Percentiles rank a stretch among this genome's conserved stretches.
phyloP scores from a whole-genome alignment of 2,797 vertebrate genomes.

The Phrynocephalus vlangalii region DNA sequence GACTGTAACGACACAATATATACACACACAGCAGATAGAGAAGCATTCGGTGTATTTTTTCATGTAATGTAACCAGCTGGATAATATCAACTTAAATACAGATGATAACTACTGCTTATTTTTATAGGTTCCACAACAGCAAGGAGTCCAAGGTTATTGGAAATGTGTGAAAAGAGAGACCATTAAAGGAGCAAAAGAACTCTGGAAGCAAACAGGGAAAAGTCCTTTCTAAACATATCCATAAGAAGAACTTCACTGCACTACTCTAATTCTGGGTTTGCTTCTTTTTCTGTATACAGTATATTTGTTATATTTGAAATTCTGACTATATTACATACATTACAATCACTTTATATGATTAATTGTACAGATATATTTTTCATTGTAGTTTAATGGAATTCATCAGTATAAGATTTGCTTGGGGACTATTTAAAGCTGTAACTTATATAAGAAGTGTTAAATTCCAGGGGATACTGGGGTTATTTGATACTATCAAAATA shows the following conservation, averaged over 20 bases:
- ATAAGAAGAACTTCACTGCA: slow-evolving; percentile 8
- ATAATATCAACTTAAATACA: slow-evolving; percentile 6
- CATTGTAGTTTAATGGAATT: slow-evolving; percentile 41
- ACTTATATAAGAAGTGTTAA: slow-evolving; percentile 16
- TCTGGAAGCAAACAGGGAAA: slow-evolving; percentile 81
- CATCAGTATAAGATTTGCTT: slow-evolving; percentile 50
- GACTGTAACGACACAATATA: no score
- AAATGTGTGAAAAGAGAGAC: slow-evolving; percentile 96
- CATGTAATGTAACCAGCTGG: background rate
- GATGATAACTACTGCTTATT: slow-evolving; percentile 47
- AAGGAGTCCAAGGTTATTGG: slow-evolving; percentile 90
- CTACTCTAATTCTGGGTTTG: slow-evolving; percentile 37
- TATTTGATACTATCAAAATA: slow-evolving; percentile 37
- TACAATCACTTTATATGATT: slow-evolving; percentile 45
- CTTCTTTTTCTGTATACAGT: slow-evolving; percentile 27
- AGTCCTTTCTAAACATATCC: slow-evolving; percentile 82
- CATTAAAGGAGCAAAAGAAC: slow-evolving; percentile 91
- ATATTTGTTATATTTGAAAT: slow-evolving; percentile 56
- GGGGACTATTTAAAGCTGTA: slow-evolving; percentile 29
- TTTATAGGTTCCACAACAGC: slow-evolving; percentile 87
- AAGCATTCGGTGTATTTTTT: background rate
- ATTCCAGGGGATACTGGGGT: slow-evolving; percentile 39
- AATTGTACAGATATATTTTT: slow-evolving; percentile 49
- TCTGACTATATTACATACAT: slow-evolving; percentile 39
- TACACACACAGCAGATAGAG: background rate